These are phyloP conservation scores for Theretra japonica DNA, from an alignment of 2,888 invertebrate genomes.

Conservation along the genomic window DNA sequence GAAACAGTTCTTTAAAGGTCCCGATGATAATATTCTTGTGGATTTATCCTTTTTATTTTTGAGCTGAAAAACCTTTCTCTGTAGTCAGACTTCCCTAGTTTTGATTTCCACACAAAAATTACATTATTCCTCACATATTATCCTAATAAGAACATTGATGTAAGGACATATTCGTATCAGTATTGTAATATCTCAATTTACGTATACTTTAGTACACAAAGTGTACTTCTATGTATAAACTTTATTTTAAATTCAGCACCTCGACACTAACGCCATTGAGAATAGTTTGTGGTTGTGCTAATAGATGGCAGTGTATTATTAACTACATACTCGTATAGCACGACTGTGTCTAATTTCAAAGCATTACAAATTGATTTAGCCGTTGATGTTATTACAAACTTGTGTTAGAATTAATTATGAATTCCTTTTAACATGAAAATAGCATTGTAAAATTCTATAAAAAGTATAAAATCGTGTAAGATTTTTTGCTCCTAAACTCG, in stretches of 20 bases:
- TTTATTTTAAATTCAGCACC: constrained; percentile 3
- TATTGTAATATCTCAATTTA: constrained; percentile 24
- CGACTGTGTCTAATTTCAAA: no score
- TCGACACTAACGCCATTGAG: background rate
- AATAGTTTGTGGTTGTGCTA: background rate
- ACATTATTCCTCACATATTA: constrained; percentile 17
- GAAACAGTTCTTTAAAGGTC: no score
- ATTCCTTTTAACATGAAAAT: no score
- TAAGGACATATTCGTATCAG: constrained; percentile 25
- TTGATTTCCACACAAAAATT: background rate
- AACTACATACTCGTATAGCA: background rate
- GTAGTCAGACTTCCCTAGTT: background rate
- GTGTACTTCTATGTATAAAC: constrained; percentile 38
- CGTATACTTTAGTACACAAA: constrained; percentile 32
- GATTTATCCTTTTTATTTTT: no score
- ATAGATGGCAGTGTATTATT: constrained; percentile 21
- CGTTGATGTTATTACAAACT: background rate
- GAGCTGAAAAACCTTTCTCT: no score
- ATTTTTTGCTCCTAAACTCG: no score
- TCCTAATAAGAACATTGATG: background rate
- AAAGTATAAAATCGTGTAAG: no score
- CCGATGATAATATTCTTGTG: no score
- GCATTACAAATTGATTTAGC: constrained; percentile 5
- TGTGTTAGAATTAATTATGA: background rate
- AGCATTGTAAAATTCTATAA: no score